These are phyloP conservation scores for Catamblyrhynchus diadema DNA, from an alignment of 2,797 vertebrate species.

Conservation along the genomic window DNA sequence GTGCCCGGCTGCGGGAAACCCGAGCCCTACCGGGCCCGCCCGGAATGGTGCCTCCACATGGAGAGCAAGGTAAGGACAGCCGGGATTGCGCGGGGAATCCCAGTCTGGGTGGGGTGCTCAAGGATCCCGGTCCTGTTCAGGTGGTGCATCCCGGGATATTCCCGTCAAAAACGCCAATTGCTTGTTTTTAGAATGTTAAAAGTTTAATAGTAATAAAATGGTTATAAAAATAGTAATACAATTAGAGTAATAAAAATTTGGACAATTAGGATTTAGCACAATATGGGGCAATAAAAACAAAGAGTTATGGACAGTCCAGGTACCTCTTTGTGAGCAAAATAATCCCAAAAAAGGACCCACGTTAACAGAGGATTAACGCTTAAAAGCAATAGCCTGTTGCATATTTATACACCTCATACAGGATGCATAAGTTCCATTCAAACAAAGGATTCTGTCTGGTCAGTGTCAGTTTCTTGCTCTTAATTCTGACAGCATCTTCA, in stretches of 20 bases:
- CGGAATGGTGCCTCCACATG: neutral
- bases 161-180: rapidly evolving
- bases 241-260: neutral
- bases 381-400: too few relatives aligned
- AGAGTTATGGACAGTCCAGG: too few relatives aligned
- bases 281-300: too few relatives aligned
- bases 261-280: neutral
- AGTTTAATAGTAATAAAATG: neutral
- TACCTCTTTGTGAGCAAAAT: too few relatives aligned
- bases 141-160: rapidly evolving
- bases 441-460: too few relatives aligned
- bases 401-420: too few relatives aligned
- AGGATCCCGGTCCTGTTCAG: rapidly evolving
- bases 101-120: rapidly evolving
- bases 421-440: too few relatives aligned
- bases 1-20: neutral
- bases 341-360: too few relatives aligned
- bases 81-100: neutral
- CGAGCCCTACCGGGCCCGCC: rapidly evolving
- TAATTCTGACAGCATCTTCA: too few relatives aligned
- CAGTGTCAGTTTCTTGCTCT: too few relatives aligned
- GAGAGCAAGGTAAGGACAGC: neutral
- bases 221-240: neutral
- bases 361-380: too few relatives aligned
- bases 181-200: neutral